These are phyloP conservation scores for Podarcis raffonei DNA, from an alignment of 2,113 vertebrate species.

Conservation along the genomic window DNA sequence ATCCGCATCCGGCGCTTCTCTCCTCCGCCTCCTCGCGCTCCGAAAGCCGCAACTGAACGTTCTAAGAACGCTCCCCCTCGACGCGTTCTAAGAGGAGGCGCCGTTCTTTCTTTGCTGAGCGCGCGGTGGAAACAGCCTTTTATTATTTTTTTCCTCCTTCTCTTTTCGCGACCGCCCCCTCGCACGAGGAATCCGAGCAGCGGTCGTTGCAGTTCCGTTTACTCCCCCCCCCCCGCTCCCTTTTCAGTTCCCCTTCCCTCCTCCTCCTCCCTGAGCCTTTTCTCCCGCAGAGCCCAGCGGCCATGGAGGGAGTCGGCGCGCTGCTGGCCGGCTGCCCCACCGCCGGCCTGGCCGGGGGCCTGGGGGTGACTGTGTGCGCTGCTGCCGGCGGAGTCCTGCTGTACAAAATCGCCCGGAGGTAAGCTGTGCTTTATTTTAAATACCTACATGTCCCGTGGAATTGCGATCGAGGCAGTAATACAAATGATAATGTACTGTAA, in stretches of 20 bases:
- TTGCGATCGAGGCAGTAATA: neutral
- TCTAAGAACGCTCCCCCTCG: neutral
- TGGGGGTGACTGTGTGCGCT: conserved; percentile 81
- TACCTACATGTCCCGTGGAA: neutral
- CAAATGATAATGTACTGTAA: too few relatives aligned
- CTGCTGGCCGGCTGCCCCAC: conserved; percentile 74
- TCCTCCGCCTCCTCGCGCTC: neutral
- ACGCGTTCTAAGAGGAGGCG: neutral
- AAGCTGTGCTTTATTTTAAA: conserved; percentile 14
- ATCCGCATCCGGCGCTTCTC: too few relatives aligned
- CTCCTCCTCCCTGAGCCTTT: neutral
- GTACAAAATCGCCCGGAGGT: conserved; percentile 86
- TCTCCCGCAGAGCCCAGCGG: neutral
- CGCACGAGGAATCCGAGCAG: neutral
- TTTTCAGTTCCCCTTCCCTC: neutral
- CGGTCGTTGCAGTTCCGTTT: too few relatives aligned
- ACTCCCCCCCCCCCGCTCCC: neutral
- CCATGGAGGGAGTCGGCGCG: conserved; percentile 82
- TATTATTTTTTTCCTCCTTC: too few relatives aligned
- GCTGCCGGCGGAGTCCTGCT: conserved; percentile 83
- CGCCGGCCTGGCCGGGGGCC: conserved; percentile 80
- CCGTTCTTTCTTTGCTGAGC: neutral
- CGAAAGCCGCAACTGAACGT: neutral
- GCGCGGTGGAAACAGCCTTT: too few relatives aligned
- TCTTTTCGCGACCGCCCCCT: neutral